Evolutionary conservation across 2,113 vertebrate species (phyloP), one percentile per base, ranked within the genome.

Genomic region (Raphicerus campestris): DNA sequence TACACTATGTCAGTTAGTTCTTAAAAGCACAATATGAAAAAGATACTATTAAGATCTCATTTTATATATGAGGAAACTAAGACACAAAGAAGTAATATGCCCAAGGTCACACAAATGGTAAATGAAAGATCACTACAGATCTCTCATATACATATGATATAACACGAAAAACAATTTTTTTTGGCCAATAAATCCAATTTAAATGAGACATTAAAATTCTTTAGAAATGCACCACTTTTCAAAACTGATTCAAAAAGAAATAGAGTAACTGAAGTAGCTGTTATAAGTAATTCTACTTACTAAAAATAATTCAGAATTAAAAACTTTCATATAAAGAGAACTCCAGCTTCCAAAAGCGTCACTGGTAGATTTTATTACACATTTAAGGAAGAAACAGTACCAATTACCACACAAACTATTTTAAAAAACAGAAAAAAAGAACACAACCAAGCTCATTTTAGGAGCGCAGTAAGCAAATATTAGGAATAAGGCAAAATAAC

Each of bases 241-340:
- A 96, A 95, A 91, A 85, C 6, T 22, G 63, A 85, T 47, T 51
- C n/a, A 82, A 91, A 66, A 89, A 84, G 49, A 93, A 61, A 91
- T 0, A 22, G 8, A 61, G 70, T 13, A 35, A 42, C 10, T 80
- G 26, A 63, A 85, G 63, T 85, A 61, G 30, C 0, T 3, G n/a
- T 66, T 66, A 10, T 66, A 66, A 35, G 63, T 66, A 66, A 66
- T 5, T 77, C 42, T 49, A 84, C 61, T 73, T 88, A 66, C 7
- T 51, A 92, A 91, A 93, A 90, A 75, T 20, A 88, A 91, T 49
- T 93, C 6, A 55, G 24, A 95, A 84, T 70, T 85, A 0, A 91
- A 87, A 90, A 30, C 55, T 58, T 90, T 83, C 32, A 32, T 35
- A 91, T 14, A 66, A 83, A 66, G 51, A 83, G 53, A 94, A 84